A percentile compares a stretch with the other conserved stretches of the same genome.
These are phyloP conservation scores for Schizothorax lantsangensis DNA, from an alignment of 2,797 vertebrate species.

Conservation along the genomic window DNA sequence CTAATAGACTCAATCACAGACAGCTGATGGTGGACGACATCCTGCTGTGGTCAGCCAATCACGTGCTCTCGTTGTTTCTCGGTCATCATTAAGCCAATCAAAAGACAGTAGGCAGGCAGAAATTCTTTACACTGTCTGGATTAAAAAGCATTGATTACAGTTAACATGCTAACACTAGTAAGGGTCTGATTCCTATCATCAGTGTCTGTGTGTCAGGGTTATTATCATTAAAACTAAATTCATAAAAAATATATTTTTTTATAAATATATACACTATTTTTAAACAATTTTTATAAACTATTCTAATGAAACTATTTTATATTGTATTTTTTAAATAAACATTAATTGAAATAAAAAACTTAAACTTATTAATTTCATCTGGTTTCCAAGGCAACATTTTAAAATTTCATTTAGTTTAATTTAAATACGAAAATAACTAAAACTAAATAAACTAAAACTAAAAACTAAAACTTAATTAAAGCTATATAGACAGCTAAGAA, in stretches of 20 bases:
- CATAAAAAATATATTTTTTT: too few relatives aligned
- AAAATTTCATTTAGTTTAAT: too few relatives aligned
- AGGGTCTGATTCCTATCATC: neutral
- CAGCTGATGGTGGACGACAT: constrained; percentile 22
- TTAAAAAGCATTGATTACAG: constrained; percentile 34
- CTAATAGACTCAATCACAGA: constrained; percentile 1
- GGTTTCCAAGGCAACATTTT: too few relatives aligned
- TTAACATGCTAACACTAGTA: neutral
- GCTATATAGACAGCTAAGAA: neutral
- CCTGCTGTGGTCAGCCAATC: constrained; percentile 25
- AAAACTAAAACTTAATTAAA: neutral
- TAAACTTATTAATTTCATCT: neutral
- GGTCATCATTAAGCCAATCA: constrained; percentile 31
- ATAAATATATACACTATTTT: neutral
- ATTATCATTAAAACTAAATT: neutral
- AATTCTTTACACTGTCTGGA: neutral
- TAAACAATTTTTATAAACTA: neutral
- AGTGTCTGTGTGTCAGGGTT: neutral
- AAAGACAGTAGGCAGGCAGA: constrained; percentile 13
- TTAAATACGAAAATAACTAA: neutral
- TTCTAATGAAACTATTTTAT: too few relatives aligned
- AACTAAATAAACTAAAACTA: neutral
- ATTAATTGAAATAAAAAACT: neutral
- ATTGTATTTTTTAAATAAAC: neutral
- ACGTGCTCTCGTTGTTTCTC: neutral